Percentiles rank a stretch among this genome's conserved stretches.
Conservation (phyloP, 2,888 invertebrate genomes). For the Calliopum simillimum region DNA sequence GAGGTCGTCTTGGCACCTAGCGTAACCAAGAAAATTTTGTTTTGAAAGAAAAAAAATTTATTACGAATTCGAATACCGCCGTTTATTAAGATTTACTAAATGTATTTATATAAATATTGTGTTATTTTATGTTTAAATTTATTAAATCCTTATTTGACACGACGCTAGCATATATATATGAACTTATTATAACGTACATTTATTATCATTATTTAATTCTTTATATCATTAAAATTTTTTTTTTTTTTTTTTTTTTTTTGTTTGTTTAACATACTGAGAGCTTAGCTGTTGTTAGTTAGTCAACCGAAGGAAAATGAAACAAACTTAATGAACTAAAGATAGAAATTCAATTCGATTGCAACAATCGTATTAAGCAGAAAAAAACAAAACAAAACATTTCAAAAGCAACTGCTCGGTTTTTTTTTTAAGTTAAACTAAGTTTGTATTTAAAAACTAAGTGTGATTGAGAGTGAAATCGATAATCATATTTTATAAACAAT, state of each 20-base stretch:
- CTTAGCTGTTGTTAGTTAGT: slow-evolving; percentile 12
- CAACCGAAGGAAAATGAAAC: neutral
- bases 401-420: slow-evolving; percentile 18
- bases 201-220: slow-evolving; percentile 4
- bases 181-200: slow-evolving; percentile 31
- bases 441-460: slow-evolving; percentile 5
- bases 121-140: neutral
- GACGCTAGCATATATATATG: slow-evolving; percentile 16
- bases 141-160: slow-evolving; percentile 32
- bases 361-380: neutral
- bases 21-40: no score
- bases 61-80: slow-evolving; percentile 23
- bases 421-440: slow-evolving; percentile 6
- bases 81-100: slow-evolving; percentile 32
- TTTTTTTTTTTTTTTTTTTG: slow-evolving; percentile 6
- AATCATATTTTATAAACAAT: neutral
- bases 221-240: slow-evolving; percentile 3
- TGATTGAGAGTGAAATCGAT: neutral
- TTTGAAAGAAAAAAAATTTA: neutral
- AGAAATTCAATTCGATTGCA: slow-evolving; percentile 21
- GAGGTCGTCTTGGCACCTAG: no score
- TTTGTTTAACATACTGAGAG: slow-evolving; percentile 14
- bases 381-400: neutral
- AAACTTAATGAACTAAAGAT: neutral
- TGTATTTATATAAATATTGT: slow-evolving; percentile 30